These are phyloP conservation scores for Phymatocera aterrima DNA, from an alignment of 2,888 invertebrate genomes.

Conservation along the genomic window DNA sequence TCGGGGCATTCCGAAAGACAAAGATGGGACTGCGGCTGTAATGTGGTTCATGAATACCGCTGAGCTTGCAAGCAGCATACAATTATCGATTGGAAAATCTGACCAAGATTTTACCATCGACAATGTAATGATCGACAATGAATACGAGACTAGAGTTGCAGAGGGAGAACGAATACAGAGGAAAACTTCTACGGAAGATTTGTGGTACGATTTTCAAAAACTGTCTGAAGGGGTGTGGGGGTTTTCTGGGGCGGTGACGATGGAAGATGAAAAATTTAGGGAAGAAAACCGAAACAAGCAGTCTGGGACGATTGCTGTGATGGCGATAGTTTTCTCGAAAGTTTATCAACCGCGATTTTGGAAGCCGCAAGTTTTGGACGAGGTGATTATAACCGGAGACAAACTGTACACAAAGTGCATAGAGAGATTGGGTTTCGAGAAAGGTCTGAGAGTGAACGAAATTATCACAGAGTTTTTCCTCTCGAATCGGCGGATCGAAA, in stretches of 20 bases:
- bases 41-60: slow-evolving; percentile 64
- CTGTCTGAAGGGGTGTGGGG: slow-evolving; percentile 63
- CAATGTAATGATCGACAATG: slow-evolving; percentile 59
- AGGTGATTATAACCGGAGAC: slow-evolving; percentile 64
- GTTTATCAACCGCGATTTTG: slow-evolving; percentile 65
- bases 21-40: slow-evolving; percentile 62
- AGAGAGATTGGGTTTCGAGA: slow-evolving; percentile 55
- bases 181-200: slow-evolving; percentile 58
- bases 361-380: slow-evolving; percentile 59
- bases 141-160: slow-evolving; percentile 59
- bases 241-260: slow-evolving; percentile 57
- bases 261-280: slow-evolving; percentile 57
- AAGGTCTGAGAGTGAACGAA: slow-evolving; percentile 59
- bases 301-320: slow-evolving; percentile 63
- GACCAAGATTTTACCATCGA: slow-evolving; percentile 61
- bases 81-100: slow-evolving; percentile 46
- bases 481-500: slow-evolving; percentile 63
- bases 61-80: slow-evolving; percentile 55
- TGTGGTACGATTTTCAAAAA: slow-evolving; percentile 65
- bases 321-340: slow-evolving; percentile 67
- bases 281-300: slow-evolving; percentile 58
- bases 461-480: slow-evolving; percentile 67
- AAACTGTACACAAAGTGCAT: slow-evolving; percentile 64
- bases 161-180: slow-evolving; percentile 53
- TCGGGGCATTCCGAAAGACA: slow-evolving; percentile 57